phyloP scores from a whole-genome alignment of 2,113 vertebrate species.

The Dromaius novaehollandiae region DNA sequence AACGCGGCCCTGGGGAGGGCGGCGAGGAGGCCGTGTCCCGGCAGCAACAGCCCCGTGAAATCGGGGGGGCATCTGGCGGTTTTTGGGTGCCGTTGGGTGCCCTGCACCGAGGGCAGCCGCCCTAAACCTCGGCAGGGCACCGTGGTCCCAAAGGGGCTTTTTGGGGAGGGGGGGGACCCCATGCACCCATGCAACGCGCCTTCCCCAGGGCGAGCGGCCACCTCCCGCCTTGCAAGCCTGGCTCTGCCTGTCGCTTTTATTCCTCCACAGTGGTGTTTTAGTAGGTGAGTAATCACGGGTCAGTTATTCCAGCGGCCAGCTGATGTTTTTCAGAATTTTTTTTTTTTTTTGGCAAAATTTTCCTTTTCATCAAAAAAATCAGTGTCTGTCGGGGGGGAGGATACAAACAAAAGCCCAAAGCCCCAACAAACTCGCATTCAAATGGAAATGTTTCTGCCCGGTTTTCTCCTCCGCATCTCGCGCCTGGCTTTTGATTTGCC shows the following conservation, averaged over 20 bases:
- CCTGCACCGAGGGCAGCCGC: too few relatives aligned
- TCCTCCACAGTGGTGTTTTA: not conserved
- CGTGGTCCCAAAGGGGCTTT: too few relatives aligned
- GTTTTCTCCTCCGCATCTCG: not conserved
- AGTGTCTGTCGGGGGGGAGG: not conserved
- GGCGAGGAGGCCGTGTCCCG: too few relatives aligned
- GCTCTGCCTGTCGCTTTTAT: fast-evolving
- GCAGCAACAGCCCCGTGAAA: too few relatives aligned
- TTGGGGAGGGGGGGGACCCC: too few relatives aligned
- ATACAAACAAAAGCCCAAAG: too few relatives aligned
- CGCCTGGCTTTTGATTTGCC: not conserved
- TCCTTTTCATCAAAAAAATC: not conserved
- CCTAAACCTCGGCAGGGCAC: too few relatives aligned
- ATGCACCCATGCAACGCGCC: fast-evolving
- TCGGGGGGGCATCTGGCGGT: too few relatives aligned
- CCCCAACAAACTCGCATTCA: not conserved
- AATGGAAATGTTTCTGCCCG: not conserved
- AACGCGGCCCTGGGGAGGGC: too few relatives aligned
- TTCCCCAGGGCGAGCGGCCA: not conserved
- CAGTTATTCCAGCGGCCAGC: fast-evolving
- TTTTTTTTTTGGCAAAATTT: not conserved
- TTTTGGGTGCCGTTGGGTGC: too few relatives aligned
- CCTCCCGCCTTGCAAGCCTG: fast-evolving
- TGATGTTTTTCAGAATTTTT: not conserved
- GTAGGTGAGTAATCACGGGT: not conserved